Evolutionary conservation across 2,888 invertebrate genomes (phyloP), one percentile per base, ranked within the genome.

Genomic region (Limenitis camilla): DNA sequence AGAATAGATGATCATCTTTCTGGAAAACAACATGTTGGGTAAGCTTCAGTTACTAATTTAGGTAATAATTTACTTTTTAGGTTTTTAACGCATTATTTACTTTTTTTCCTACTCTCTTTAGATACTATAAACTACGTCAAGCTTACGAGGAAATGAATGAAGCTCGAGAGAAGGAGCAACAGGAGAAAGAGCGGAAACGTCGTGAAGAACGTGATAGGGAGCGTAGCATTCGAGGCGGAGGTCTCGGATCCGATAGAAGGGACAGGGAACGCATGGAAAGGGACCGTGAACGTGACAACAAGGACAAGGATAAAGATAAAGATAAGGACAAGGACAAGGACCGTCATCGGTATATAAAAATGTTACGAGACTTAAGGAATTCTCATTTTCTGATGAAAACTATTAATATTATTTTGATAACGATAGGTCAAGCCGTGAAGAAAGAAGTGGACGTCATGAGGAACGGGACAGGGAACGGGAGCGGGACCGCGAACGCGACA

Each of bases 11-110:
- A 99, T 77, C 99, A 99, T 88, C 87, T 99, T 52, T 96, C 96
- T 90, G 99, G 99, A 31, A 99, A 99, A 86, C 99, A 99, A 79
- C 99, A 99, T 88, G 93, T 98, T 60, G 99, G 99, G 72, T 96
- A 91, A 53, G 60, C 47, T 4, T 38, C 27, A 6, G 5, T 28
- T 1, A 4, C n/a, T 8, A 9, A 1, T 35, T 30, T 30, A 48
- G 1, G 5, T 5, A 27, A 11, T 19, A 19, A 9, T n/a, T 19
- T 29, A n/a, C 19, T 19, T 19, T 19, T 19, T 19, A 19, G 19
- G 19, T 19, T 19, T 19, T 19, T 19, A 19, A 19, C 19, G 19
- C 19, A 19, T 19, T 19, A 19, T 19, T 19, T 19, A 19, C n/a
- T n/a, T 19, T 9, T 6, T 4, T 19, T 3, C 27, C 29, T 9